Evolutionary conservation across 2,113 vertebrate species (phyloP).

Genomic region (Symphodus melops): DNA sequence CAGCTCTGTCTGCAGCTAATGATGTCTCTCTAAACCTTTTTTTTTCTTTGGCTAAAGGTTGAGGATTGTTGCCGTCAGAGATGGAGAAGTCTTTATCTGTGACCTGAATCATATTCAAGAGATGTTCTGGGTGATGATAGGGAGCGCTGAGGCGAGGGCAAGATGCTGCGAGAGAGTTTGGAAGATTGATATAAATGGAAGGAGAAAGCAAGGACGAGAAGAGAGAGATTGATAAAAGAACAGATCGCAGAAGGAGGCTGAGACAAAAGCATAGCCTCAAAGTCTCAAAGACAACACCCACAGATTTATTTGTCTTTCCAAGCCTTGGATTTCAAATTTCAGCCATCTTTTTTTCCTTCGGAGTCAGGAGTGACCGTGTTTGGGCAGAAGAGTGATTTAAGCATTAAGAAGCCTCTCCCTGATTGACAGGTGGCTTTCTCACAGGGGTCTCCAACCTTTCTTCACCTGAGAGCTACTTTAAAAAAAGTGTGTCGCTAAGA

Average conservation of each 20-base stretch:
- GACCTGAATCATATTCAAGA: constrained; percentile 56
- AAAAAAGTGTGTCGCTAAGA: too few relatives aligned
- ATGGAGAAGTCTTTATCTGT: constrained; percentile 25
- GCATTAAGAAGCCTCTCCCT: background rate
- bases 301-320: background rate
- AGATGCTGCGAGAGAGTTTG: constrained; percentile 3
- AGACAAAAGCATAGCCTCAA: background rate
- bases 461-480: too few relatives aligned
- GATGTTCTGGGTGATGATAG: constrained; percentile 39
- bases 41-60: constrained; percentile 15
- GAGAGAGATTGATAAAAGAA: constrained; percentile 19
- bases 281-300: background rate
- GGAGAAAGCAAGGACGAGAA: constrained; percentile 8
- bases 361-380: background rate
- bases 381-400: too few relatives aligned
- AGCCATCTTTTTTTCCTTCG: background rate
- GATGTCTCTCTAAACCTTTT: constrained; percentile 46
- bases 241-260: background rate
- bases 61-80: constrained; percentile 19
- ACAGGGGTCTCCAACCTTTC: too few relatives aligned
- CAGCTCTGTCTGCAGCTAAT: constrained; percentile 64
- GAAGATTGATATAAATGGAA: constrained; percentile 33
- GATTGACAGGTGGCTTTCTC: background rate
- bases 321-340: background rate
- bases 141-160: background rate